Base-by-base conservation (phyloP, 2,797 vertebrate species). In the Dermochelys coriacea region DNA sequence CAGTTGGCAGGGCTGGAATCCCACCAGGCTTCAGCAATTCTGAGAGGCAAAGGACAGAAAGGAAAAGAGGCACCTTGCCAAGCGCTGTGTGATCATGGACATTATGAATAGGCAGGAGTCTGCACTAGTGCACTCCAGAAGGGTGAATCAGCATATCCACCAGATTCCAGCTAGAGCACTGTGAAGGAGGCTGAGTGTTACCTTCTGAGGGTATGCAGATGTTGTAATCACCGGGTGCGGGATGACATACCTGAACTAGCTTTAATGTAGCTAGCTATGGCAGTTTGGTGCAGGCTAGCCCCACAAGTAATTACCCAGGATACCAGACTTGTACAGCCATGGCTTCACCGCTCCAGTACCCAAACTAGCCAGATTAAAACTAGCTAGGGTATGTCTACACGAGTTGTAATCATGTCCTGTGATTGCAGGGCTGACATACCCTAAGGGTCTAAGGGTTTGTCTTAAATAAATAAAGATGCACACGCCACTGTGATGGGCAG, bases 1-100 rank as follows among this genome's bases (percentile, higher is more conserved):
- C 90, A 80, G 52, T 61, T 75, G 90, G 91, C 94, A 94, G 80
- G 78, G 52, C 59, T 79, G 75, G 78, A 84, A 64, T 55, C 95
- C 84, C 71, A 96, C 93, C 93, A 95, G 95, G 91, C 78, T 85
- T 86, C 75, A 88, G 86, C 77, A 34, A 27, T 79, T 0, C 0
- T 1, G 2, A 3, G 11, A 86, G 77, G 31, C 11, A 52, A 55
- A 61, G 77, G 91, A 59, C 52, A 57, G 78, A 89, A 88, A 74
- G 86, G 21, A 18, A 64, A 68, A 91, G 87, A 88, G 52, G 82
- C 88, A 89, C 5, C 0, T 59, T 95, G 80, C 71, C 34, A 8
- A 25, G 80, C 71, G 55, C 41, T 57, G 7, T 49, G 80, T n/a
- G 47, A 80, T 41, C 23, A n/a, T 25, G 80, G 84, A 54, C 59